Conservation (phyloP, 2,888 invertebrate genomes). For the Euplagia quadripunctaria region DNA sequence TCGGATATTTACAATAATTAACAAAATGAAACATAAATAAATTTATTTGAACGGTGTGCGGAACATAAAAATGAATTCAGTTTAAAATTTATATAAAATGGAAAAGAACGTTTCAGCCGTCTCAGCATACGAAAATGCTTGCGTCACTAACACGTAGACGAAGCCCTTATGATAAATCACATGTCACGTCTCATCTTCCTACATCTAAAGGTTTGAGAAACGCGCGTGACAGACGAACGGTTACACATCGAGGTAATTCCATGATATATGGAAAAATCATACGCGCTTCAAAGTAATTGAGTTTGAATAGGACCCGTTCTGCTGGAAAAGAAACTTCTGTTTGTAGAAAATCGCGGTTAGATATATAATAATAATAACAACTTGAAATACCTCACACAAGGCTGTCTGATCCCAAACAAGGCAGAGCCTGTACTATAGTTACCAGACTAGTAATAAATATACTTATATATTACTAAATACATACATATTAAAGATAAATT, state of each 20-base stretch:
- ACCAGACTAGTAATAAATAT: too few relatives aligned
- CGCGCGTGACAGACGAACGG: constrained; percentile 7
- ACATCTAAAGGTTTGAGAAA: constrained; percentile 8
- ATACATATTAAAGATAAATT: too few relatives aligned
- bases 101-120: neutral
- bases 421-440: too few relatives aligned
- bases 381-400: too few relatives aligned
- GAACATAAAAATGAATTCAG: neutral
- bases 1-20: too few relatives aligned
- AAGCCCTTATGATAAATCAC: constrained; percentile 9
- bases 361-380: too few relatives aligned
- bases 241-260: constrained; percentile 2
- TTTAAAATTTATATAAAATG: constrained; percentile 2
- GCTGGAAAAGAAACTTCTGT: neutral
- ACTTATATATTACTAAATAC: too few relatives aligned
- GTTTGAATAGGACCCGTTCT: neutral
- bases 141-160: constrained; percentile 5
- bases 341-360: neutral
- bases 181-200: neutral
- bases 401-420: too few relatives aligned
- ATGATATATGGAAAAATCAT: neutral
- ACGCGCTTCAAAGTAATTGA: neutral
- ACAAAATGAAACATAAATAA: too few relatives aligned
- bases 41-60: too few relatives aligned
- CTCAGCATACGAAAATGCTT: constrained; percentile 7